Conservation (phyloP, 2,797 vertebrate species). For the Ispidina picta region DNA sequence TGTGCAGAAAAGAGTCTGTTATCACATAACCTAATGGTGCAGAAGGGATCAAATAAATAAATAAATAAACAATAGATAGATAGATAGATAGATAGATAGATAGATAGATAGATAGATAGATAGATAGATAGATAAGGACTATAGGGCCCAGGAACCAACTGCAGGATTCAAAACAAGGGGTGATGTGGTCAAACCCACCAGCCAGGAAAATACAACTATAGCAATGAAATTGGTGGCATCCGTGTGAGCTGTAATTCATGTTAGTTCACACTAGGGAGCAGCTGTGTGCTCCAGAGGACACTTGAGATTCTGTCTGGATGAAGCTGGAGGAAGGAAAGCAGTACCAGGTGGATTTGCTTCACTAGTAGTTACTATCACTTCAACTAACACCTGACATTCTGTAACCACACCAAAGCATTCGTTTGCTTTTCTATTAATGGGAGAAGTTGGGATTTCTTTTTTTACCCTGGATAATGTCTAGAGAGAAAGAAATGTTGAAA, state of each 20-base stretch:
- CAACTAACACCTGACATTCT: background rate
- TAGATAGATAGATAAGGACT: background rate
- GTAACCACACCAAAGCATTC: background rate
- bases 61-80: too few species aligned
- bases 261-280: background rate
- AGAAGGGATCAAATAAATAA: background rate
- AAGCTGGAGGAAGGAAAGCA: background rate
- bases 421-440: background rate
- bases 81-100: too few species aligned
- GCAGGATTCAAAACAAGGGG: background rate
- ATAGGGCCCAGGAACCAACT: background rate
- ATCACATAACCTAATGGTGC: accelerated
- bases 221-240: background rate
- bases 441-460: background rate
- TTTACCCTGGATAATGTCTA: background rate
- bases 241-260: background rate
- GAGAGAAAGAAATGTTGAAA: background rate
- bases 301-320: background rate
- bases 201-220: background rate
- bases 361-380: background rate
- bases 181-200: background rate
- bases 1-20: background rate
- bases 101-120: too few species aligned
- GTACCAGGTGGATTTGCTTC: background rate
- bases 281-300: background rate